Percentiles rank a stretch among this genome's conserved stretches.
phyloP scores from a whole-genome alignment of 2,797 vertebrate genomes.

The Neostethus bicornis region DNA sequence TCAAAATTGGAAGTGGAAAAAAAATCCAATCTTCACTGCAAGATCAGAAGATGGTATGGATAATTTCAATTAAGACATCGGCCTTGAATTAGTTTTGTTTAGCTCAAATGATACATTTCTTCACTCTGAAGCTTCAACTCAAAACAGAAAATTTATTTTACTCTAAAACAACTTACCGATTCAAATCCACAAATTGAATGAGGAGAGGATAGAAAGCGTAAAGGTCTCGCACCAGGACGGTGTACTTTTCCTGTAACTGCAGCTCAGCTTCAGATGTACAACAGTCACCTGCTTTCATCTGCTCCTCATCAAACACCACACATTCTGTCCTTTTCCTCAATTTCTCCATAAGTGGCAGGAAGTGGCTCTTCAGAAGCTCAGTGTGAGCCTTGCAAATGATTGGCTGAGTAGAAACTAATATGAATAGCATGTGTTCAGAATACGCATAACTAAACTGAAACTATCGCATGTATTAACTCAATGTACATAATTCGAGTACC shows the following conservation, averaged over 20 bases:
- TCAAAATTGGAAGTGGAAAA: too few species aligned
- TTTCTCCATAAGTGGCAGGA: slow-evolving; percentile 95
- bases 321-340: slow-evolving; percentile 90
- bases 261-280: slow-evolving; percentile 89
- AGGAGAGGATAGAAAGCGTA: slow-evolving; percentile 95
- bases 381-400: slow-evolving; percentile 87
- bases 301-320: slow-evolving; percentile 90
- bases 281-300: slow-evolving; percentile 85
- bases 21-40: too few species aligned
- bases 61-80: too few species aligned
- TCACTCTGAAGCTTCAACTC: slow-evolving; percentile 4
- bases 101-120: background rate
- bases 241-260: slow-evolving; percentile 91
- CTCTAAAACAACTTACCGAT: slow-evolving; percentile 81
- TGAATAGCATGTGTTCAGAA: slow-evolving; percentile 8
- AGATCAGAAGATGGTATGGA: too few species aligned
- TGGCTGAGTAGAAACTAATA: slow-evolving; percentile 90
- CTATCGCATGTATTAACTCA: background rate
- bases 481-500: slow-evolving; percentile 70
- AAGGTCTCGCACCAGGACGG: slow-evolving; percentile 90
- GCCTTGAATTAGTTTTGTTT: too few species aligned
- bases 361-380: slow-evolving; percentile 89
- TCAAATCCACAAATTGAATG: slow-evolving; percentile 92
- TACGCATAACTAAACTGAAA: background rate
- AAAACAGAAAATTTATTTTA: background rate